Conservation (phyloP, 2,113 vertebrate genomes). For the Cacatua alba region DNA sequence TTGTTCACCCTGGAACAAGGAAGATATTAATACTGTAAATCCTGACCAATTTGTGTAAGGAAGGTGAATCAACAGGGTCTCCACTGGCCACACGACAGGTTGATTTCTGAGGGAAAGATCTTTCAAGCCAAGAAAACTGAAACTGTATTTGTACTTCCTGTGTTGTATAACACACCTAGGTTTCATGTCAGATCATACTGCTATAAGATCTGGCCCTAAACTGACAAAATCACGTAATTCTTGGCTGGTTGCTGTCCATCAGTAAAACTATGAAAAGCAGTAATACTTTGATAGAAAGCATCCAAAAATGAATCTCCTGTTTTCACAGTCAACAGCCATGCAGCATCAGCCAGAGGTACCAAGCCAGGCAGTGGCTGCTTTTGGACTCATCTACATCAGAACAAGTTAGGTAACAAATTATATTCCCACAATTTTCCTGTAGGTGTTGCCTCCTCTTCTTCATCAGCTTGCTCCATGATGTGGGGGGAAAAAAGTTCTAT, state of each 20-base stretch:
- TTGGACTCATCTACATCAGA: background rate
- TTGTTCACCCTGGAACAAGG: background rate
- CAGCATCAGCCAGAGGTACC: background rate
- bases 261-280: background rate
- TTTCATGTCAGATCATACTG: background rate
- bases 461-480: background rate
- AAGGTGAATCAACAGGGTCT: background rate
- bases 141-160: background rate
- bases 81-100: background rate
- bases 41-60: background rate
- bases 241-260: background rate
- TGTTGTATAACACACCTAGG: background rate
- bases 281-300: background rate
- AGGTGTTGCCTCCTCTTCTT: background rate
- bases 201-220: background rate
- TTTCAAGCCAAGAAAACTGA: background rate
- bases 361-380: background rate
- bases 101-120: background rate
- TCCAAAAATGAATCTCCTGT: background rate
- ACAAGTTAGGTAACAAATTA: background rate
- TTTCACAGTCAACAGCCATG: background rate
- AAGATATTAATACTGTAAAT: background rate
- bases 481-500: fast-evolving
- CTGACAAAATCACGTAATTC: background rate
- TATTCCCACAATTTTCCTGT: background rate